These are phyloP conservation scores for Sardinella longiceps DNA, from an alignment of 2,797 vertebrate genomes.

Conservation along the genomic window DNA sequence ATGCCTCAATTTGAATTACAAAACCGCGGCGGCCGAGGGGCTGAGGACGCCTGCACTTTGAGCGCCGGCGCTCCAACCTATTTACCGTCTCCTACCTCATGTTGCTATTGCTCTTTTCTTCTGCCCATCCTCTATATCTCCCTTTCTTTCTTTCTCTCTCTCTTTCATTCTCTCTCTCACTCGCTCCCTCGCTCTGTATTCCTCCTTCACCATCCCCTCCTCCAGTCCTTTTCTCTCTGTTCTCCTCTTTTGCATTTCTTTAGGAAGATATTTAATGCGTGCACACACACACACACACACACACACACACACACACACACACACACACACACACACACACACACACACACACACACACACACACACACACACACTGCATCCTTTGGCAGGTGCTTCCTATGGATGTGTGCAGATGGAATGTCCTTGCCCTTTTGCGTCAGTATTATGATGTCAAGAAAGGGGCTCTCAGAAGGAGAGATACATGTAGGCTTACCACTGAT, in stretches of 20 bases:
- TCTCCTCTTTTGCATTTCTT: background rate
- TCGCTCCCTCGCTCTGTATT: background rate
- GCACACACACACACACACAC: no score
- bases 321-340: no score
- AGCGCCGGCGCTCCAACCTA: conserved; percentile 59
- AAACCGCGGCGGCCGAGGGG: conserved; percentile 70
- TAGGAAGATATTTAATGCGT: conserved; percentile 29
- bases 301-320: no score
- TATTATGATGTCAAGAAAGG: background rate
- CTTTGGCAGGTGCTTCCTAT: background rate
- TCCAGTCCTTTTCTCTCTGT: conserved; percentile 16
- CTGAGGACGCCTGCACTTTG: conserved; percentile 72
- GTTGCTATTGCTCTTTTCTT: background rate
- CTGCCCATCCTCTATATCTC: background rate
- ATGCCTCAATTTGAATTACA: conserved; percentile 84
- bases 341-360: no score
- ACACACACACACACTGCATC: conserved; percentile 4
- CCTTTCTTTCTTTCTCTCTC: conserved; percentile 16
- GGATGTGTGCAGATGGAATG: background rate
- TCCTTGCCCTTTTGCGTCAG: background rate
- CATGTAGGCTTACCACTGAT: no score
- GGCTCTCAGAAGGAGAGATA: background rate
- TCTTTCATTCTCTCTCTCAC: background rate
- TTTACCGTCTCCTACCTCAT: conserved; percentile 34
- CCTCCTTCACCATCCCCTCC: conserved; percentile 18